Evolutionary conservation across 2,113 vertebrate species (phyloP).

Genomic region (Mustelus asterias): DNA sequence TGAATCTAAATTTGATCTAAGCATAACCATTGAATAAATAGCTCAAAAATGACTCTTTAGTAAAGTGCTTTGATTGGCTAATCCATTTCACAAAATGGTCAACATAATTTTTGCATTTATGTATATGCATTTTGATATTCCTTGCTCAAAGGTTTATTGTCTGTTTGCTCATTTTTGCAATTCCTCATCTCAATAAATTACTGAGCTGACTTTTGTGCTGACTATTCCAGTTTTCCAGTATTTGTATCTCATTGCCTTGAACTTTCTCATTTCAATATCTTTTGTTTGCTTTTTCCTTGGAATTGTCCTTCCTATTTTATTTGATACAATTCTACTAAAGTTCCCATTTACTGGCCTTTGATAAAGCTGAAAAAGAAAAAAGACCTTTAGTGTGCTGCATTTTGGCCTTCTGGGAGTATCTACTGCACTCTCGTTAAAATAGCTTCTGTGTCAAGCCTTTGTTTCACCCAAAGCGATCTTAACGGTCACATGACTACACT

Average conservation of each 20-base stretch:
- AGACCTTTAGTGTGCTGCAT: too few relatives aligned
- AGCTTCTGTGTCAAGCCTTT: too few relatives aligned
- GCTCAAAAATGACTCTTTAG: background rate
- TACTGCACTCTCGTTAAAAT: too few relatives aligned
- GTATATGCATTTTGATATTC: background rate
- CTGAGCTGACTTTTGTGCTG: background rate
- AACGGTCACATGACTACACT: too few relatives aligned
- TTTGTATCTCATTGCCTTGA: background rate
- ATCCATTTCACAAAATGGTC: background rate
- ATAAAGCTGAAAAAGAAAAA: too few relatives aligned
- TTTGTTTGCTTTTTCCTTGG: too few relatives aligned
- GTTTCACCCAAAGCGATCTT: too few relatives aligned
- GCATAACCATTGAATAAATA: background rate
- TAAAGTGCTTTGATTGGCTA: background rate
- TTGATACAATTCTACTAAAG: too few relatives aligned
- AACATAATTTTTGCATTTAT: background rate
- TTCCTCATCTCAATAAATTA: background rate
- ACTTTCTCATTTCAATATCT: background rate
- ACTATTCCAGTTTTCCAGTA: background rate
- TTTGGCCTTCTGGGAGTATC: too few relatives aligned
- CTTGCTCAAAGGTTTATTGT: background rate
- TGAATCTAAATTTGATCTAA: background rate
- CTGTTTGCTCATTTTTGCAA: background rate
- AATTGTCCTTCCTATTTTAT: too few relatives aligned
- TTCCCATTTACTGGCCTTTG: too few relatives aligned